Conservation (phyloP, 1,140 invertebrate species). For the Dendroctonus valens region DNA sequence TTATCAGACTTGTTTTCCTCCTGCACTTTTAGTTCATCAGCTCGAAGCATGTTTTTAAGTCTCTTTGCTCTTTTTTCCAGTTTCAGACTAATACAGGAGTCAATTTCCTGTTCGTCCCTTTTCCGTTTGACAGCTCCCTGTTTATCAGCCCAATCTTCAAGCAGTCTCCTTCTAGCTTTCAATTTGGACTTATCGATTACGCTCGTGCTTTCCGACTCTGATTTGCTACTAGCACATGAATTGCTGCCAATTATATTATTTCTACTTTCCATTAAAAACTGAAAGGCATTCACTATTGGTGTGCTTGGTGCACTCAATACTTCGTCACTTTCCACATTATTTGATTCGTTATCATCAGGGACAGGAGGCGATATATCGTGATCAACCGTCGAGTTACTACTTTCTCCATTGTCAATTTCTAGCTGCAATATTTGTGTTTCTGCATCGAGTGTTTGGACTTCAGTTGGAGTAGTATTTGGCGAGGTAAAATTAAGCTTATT, state of each 20-base stretch:
- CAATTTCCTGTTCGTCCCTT: constrained; percentile 56
- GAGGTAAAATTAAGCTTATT: constrained; percentile 28
- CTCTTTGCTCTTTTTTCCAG: constrained; percentile 58
- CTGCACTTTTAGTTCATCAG: constrained; percentile 15
- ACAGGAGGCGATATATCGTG: neutral
- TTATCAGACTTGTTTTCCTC: constrained; percentile 10
- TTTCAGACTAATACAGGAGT: constrained; percentile 54
- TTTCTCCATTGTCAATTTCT: constrained; percentile 1
- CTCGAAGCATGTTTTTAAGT: constrained; percentile 49
- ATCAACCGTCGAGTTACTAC: constrained; percentile 9
- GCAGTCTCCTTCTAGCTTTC: constrained; percentile 51
- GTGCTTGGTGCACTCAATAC: too few relatives aligned
- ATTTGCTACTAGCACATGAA: constrained; percentile 56
- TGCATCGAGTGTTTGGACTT: neutral
- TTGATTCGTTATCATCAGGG: constrained; percentile 1
- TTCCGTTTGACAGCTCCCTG: constrained; percentile 57
- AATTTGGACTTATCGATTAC: constrained; percentile 49
- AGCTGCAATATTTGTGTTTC: too few relatives aligned
- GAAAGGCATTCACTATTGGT: constrained; percentile 56
- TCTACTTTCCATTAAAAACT: constrained; percentile 62
- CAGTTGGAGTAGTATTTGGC: constrained; percentile 26
- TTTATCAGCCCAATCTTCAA: constrained; percentile 59
- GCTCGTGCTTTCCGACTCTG: constrained; percentile 38
- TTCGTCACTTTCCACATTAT: constrained; percentile 5
- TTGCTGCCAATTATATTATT: constrained; percentile 62